Evolutionary conservation across 2,113 vertebrate species (phyloP).

Genomic region (Chaetura pelagica): DNA sequence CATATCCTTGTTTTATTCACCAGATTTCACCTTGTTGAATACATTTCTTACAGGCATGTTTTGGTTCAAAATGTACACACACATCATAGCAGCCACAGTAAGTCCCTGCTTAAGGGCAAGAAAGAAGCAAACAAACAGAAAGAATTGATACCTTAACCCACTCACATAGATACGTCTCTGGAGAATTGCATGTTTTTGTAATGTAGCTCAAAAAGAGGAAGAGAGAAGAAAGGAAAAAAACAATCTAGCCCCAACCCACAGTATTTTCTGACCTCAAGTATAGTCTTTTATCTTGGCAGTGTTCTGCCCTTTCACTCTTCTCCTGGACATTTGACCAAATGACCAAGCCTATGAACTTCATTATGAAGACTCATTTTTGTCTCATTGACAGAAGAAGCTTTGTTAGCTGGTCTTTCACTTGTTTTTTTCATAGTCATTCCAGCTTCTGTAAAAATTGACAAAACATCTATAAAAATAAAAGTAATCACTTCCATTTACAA

Average conservation of each 20-base stretch:
- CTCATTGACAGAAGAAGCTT: neutral
- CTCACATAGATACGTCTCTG: neutral
- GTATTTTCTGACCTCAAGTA: neutral
- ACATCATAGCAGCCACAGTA: neutral
- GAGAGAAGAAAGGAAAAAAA: neutral
- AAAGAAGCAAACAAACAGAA: neutral
- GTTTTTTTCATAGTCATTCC: neutral
- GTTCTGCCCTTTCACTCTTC: neutral
- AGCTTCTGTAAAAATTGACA: neutral
- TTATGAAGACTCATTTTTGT: neutral
- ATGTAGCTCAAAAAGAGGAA: neutral
- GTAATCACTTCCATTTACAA: neutral
- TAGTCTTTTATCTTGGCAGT: neutral
- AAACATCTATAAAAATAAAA: neutral
- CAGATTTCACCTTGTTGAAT: slow-evolving; percentile 3
- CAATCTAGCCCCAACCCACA: neutral
- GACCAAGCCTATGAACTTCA: neutral
- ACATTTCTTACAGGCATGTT: neutral
- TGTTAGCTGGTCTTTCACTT: neutral
- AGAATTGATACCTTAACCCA: neutral
- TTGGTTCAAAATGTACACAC: neutral
- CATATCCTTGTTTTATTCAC: neutral
- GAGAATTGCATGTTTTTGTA: slow-evolving; percentile 2
- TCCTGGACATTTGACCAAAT: neutral
- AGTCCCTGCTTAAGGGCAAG: neutral